Evolutionary conservation across 2,797 vertebrate genomes (phyloP).

Genomic region (Otolemur crassicaudatus): DNA sequence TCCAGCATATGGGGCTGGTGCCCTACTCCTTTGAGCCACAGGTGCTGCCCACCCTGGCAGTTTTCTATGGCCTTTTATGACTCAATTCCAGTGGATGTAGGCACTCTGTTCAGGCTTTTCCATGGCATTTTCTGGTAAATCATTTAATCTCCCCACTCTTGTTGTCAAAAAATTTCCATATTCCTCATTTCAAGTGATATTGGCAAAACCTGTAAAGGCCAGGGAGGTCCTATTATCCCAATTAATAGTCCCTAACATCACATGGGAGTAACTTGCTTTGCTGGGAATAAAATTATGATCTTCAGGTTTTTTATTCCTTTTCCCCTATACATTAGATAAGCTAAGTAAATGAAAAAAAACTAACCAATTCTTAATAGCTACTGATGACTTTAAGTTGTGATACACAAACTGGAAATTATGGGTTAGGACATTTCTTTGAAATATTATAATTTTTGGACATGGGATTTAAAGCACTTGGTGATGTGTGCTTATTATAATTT

Average conservation of each 20-base stretch:
- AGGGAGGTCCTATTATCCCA: background rate
- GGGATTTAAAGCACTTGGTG: background rate
- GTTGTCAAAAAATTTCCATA: background rate
- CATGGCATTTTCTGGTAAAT: background rate
- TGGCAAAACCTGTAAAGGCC: background rate
- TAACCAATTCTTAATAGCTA: background rate
- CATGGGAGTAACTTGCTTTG: background rate
- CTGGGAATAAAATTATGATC: background rate
- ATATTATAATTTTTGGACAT: background rate
- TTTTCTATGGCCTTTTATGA: background rate
- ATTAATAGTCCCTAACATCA: background rate
- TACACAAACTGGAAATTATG: background rate
- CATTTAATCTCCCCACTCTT: background rate
- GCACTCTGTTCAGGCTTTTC: background rate
- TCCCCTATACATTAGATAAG: background rate
- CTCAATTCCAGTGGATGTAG: background rate
- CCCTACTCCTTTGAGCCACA: too few relatives aligned
- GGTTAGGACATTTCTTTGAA: background rate
- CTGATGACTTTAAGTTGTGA: background rate
- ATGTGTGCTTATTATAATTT: background rate
- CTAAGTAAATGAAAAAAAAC: background rate
- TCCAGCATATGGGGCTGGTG: too few relatives aligned
- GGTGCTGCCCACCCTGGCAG: background rate
- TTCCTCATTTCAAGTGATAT: background rate
- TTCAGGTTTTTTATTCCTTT: background rate